phyloP scores from a whole-genome alignment of 2,888 invertebrate genomes.

The Megastigmus dorsalis region DNA sequence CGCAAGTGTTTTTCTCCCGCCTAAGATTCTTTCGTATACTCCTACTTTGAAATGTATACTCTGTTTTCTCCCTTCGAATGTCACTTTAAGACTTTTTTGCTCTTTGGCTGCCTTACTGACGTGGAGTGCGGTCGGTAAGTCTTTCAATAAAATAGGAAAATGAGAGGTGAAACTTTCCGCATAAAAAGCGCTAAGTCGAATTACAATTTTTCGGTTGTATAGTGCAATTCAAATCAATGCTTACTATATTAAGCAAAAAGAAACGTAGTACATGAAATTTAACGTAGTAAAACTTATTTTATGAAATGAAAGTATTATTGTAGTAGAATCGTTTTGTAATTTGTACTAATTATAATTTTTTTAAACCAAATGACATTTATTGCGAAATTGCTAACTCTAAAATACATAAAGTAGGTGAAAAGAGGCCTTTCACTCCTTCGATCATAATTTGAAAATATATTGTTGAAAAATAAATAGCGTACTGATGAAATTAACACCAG shows the following conservation, averaged over 20 bases:
- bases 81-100: conserved; percentile 51
- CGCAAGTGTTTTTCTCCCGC: conserved; percentile 4
- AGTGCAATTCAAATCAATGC: too few species aligned
- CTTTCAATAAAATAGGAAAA: conserved; percentile 50
- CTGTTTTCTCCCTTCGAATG: conserved; percentile 45
- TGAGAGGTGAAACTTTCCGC: conserved; percentile 24
- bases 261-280: too few species aligned
- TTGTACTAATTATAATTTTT: conserved; percentile 6
- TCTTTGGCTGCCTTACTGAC: conserved; percentile 66
- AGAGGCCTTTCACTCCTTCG: not conserved
- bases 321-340: not conserved
- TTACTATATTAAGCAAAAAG: too few species aligned
- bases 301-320: too few species aligned
- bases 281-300: too few species aligned
- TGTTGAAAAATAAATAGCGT: not conserved
- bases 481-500: conserved; percentile 63
- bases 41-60: conserved; percentile 34
- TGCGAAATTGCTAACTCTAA: not conserved
- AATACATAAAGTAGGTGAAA: not conserved
- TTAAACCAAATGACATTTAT: not conserved
- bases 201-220: conserved; percentile 13
- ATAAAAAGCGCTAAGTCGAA: conserved; percentile 32
- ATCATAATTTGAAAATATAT: not conserved
- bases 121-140: conserved; percentile 66
- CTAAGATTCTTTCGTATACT: conserved; percentile 33